These are phyloP conservation scores for Clarias pachynema DNA, from an alignment of 2,797 vertebrate genomes.

Conservation along the genomic window DNA sequence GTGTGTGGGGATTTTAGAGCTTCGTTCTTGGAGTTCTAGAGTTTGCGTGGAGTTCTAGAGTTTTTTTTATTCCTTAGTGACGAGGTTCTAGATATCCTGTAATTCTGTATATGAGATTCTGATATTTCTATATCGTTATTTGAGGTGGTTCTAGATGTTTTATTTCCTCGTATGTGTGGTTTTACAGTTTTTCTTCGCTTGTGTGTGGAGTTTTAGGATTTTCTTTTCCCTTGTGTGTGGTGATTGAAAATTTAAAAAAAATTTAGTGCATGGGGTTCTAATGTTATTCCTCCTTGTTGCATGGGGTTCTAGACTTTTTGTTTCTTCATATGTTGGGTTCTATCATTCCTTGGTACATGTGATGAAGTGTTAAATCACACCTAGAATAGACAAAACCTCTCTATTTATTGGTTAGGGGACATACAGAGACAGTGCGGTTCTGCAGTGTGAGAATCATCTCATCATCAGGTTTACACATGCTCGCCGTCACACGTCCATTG, in stretches of 20 bases:
- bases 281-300: neutral
- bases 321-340: neutral
- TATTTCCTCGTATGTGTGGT: neutral
- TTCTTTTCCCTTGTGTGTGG: neutral
- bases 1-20: neutral
- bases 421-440: neutral
- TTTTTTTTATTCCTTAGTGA: no score
- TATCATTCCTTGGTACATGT: neutral
- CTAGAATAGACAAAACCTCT: neutral
- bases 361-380: neutral
- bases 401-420: neutral
- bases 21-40: neutral
- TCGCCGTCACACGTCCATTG: neutral
- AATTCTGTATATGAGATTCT: no score
- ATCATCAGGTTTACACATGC: neutral
- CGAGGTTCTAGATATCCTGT: no score
- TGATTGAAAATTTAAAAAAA: no score
- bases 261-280: neutral
- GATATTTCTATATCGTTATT: no score
- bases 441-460: neutral
- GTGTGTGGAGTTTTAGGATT: neutral
- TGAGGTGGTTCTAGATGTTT: no score
- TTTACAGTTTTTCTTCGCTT: neutral
- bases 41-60: neutral
- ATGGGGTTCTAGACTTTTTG: neutral